Evolutionary conservation across 1,140 invertebrate species (phyloP).

Genomic region (Vollenhovia emeryi): DNA sequence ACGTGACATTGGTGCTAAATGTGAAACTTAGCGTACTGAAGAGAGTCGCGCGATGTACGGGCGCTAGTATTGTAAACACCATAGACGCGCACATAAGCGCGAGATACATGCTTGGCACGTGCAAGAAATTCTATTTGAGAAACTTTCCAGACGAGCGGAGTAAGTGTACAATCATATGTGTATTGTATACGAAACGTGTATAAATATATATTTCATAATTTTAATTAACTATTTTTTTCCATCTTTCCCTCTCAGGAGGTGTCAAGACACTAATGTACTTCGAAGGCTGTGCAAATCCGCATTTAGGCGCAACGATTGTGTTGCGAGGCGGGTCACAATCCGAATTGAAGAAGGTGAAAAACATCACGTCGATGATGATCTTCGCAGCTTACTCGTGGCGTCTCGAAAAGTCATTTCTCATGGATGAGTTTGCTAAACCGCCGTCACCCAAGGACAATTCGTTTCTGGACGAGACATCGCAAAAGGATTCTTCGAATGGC

Average conservation of each 20-base stretch:
- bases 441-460: constrained; percentile 85
- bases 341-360: constrained; percentile 94
- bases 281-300: constrained; percentile 93
- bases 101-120: constrained; percentile 93
- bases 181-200: background rate
- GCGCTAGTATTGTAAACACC: constrained; percentile 95
- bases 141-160: constrained; percentile 88
- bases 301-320: constrained; percentile 95
- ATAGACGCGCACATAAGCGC: constrained; percentile 95
- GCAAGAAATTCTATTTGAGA: constrained; percentile 94
- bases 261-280: constrained; percentile 97
- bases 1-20: constrained; percentile 95
- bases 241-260: constrained; percentile 82
- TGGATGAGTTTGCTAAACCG: constrained; percentile 92
- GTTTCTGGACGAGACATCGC: constrained; percentile 82
- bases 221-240: background rate
- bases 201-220: background rate
- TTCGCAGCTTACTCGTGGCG: constrained; percentile 96
- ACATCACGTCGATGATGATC: constrained; percentile 92
- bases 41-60: constrained; percentile 92
- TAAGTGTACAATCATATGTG: constrained; percentile 61
- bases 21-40: constrained; percentile 95
- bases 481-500: constrained; percentile 71
- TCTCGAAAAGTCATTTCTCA: constrained; percentile 95
- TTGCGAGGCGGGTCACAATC: constrained; percentile 91